Percentiles rank a stretch among this genome's conserved stretches.
Evolutionary conservation across 2,797 vertebrate genomes (phyloP).

Genomic region (Lepus townsendii): DNA sequence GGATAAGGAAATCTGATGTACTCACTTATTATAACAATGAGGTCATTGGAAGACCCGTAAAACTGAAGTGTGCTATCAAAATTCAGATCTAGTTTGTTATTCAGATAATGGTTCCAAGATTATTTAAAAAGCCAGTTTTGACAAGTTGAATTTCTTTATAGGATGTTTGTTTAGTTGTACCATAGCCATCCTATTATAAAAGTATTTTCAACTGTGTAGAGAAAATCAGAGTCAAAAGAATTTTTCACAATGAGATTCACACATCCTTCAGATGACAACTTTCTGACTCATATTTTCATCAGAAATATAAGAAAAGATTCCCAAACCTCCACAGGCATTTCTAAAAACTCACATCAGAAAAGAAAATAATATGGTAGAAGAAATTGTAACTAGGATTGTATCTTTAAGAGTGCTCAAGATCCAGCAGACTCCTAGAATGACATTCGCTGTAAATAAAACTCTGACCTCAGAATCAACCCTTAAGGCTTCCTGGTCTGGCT

Average conservation of each 20-base stretch:
- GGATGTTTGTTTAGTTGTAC: slow-evolving; percentile 78
- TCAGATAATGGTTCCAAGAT: slow-evolving; percentile 71
- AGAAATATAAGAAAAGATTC: slow-evolving; percentile 2
- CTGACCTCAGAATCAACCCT: too few relatives aligned
- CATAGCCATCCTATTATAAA: background rate
- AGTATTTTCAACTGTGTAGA: slow-evolving; percentile 67
- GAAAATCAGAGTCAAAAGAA: slow-evolving; percentile 42
- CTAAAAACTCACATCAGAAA: slow-evolving; percentile 22
- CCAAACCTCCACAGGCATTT: background rate
- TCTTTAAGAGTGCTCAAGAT: background rate
- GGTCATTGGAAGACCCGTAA: slow-evolving; percentile 71
- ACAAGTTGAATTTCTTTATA: slow-evolving; percentile 79
- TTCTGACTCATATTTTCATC: slow-evolving; percentile 43
- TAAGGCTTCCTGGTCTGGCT: too few relatives aligned
- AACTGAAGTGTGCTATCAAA: slow-evolving; percentile 71
- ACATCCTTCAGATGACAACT: slow-evolving; percentile 28
- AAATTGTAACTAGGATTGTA: background rate
- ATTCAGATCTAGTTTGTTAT: slow-evolving; percentile 75
- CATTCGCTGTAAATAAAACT: too few relatives aligned
- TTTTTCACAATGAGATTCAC: slow-evolving; percentile 45
- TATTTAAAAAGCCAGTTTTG: slow-evolving; percentile 78
- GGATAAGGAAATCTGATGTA: slow-evolving; percentile 66
- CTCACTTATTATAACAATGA: slow-evolving; percentile 73
- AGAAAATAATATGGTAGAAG: background rate
- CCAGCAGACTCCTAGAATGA: too few relatives aligned